Conservation (phyloP, 2,797 vertebrate genomes). For the Borostomias antarcticus region DNA sequence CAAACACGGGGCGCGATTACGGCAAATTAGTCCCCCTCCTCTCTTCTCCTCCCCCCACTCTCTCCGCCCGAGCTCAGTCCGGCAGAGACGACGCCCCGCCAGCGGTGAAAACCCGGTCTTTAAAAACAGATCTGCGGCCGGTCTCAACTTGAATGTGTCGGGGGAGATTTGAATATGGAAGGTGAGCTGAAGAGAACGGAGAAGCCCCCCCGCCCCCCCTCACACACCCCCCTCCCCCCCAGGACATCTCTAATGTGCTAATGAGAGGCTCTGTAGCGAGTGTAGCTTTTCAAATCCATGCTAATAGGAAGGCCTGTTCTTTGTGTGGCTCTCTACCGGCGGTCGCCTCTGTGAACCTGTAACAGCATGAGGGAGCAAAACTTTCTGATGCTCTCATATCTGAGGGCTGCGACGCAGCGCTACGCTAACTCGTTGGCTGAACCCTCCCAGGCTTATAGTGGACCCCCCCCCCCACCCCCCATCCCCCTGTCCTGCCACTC, state of each 20-base stretch:
- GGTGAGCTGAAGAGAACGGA: constrained; percentile 64
- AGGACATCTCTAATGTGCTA: constrained; percentile 82
- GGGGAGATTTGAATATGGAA: constrained; percentile 73
- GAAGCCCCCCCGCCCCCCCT: constrained; percentile 61
- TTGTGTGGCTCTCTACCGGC: constrained; percentile 58
- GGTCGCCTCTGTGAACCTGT: constrained; percentile 59
- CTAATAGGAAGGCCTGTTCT: constrained; percentile 73
- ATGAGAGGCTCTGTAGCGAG: constrained; percentile 76
- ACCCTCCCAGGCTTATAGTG: constrained; percentile 23
- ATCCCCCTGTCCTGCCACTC: no score
- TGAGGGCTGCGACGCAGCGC: constrained; percentile 12
- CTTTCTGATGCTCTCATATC: constrained; percentile 59
- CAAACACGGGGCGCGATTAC: not conserved
- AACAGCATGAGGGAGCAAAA: constrained; percentile 59
- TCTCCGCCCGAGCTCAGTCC: not conserved
- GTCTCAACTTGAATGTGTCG: constrained; percentile 73
- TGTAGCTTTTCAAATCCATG: constrained; percentile 74
- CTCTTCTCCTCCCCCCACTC: not conserved
- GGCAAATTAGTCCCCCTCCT: not conserved
- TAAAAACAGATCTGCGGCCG: constrained; percentile 60
- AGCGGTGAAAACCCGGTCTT: constrained; percentile 29
- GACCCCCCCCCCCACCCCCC: constrained; percentile 15
- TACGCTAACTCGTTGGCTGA: constrained; percentile 33
- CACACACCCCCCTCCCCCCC: constrained; percentile 60
- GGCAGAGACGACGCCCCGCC: constrained; percentile 41